Percentiles rank a stretch among this genome's conserved stretches.
Conservation (phyloP, 2,888 invertebrate genomes). For the Heteromyza rotundicornis region DNA sequence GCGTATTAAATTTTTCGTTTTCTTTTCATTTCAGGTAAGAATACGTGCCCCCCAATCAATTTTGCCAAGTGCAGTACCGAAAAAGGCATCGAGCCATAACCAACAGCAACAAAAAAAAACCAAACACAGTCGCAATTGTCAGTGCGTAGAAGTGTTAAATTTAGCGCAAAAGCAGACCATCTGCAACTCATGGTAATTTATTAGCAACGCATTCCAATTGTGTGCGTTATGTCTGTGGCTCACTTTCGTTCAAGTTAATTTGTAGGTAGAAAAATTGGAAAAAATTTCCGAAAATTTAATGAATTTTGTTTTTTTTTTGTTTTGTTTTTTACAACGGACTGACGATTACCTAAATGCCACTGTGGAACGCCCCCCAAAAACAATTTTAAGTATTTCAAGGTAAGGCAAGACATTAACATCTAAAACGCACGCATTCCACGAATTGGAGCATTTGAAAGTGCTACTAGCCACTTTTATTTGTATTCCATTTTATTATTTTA, state of each 20-base stretch:
- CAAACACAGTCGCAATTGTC: constrained; percentile 1
- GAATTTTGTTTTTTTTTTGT: background rate
- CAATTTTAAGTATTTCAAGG: background rate
- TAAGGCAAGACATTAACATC: background rate
- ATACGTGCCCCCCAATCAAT: constrained; percentile 8
- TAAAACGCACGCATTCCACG: background rate
- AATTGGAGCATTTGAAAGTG: background rate
- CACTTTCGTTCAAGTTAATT: no score
- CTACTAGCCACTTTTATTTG: background rate
- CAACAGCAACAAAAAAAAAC: background rate
- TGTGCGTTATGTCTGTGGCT: background rate
- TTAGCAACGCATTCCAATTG: background rate
- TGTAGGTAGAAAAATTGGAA: no score
- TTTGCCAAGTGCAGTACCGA: background rate
- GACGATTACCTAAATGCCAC: background rate
- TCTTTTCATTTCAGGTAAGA: constrained; percentile 11
- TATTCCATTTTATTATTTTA: no score
- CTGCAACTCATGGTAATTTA: background rate
- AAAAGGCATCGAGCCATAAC: constrained; percentile 1
- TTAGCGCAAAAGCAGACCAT: background rate
- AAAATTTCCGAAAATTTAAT: background rate
- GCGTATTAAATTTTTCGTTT: no score
- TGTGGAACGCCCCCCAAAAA: background rate
- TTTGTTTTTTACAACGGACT: background rate
- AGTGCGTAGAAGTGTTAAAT: constrained; percentile 4